These are phyloP conservation scores for Pyrgilauda ruficollis DNA, from an alignment of 2,113 vertebrate genomes.

Conservation along the genomic window DNA sequence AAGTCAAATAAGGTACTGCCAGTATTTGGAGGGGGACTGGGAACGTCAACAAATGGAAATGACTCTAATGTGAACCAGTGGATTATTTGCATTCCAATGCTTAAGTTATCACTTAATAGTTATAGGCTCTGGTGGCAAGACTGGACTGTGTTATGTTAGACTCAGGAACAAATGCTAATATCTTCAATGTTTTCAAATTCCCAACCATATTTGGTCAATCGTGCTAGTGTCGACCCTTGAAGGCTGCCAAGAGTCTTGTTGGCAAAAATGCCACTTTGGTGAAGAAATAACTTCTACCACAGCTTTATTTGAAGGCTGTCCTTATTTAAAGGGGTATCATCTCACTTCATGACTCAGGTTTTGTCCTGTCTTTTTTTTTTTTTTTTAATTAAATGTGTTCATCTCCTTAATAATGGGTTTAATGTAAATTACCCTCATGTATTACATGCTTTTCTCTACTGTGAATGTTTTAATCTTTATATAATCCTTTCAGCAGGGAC, in stretches of 20 bases:
- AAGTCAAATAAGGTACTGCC: constrained; percentile 57
- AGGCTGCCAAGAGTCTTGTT: constrained; percentile 76
- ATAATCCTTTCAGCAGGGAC: constrained; percentile 39
- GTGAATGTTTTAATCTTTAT: constrained; percentile 37
- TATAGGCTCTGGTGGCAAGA: constrained; percentile 68
- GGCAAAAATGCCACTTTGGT: constrained; percentile 78
- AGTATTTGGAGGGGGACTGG: constrained; percentile 46
- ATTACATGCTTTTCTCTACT: constrained; percentile 18
- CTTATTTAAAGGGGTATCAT: constrained; percentile 39
- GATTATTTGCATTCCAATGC: constrained; percentile 75
- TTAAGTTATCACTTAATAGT: constrained; percentile 74
- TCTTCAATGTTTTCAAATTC: constrained; percentile 75
- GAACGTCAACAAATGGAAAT: constrained; percentile 64
- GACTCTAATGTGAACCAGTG: constrained; percentile 70
- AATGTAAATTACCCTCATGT: not conserved
- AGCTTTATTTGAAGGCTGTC: constrained; percentile 55
- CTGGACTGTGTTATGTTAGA: constrained; percentile 75
- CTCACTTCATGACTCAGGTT: constrained; percentile 5
- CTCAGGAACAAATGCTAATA: constrained; percentile 73
- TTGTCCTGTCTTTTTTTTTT: not conserved
- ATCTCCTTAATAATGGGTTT: constrained; percentile 30
- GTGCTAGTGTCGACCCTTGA: constrained; percentile 40
- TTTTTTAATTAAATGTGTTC: constrained; percentile 25
- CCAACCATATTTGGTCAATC: constrained; percentile 80
- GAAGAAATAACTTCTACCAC: constrained; percentile 66